Conservation (phyloP, 2,888 invertebrate species). For the Chaetogeoica ovagalla region DNA sequence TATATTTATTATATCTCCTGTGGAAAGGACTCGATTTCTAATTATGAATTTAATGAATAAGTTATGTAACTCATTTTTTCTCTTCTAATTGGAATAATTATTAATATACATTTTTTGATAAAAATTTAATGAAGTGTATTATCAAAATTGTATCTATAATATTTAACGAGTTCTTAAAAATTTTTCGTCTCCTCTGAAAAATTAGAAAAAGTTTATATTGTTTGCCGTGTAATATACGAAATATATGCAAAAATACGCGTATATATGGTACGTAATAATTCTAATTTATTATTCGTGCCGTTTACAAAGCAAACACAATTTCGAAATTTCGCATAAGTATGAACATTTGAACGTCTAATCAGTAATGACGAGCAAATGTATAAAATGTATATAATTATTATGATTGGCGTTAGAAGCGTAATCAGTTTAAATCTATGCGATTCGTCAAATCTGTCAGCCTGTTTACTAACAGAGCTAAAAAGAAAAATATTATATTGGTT, state of each 20-base stretch:
- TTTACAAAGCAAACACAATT: not conserved
- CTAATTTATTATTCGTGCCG: too few species aligned
- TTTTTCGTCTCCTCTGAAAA: too few species aligned
- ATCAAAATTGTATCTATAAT: too few species aligned
- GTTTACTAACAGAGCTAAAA: not conserved
- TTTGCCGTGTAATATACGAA: not conserved
- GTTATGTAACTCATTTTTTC: too few species aligned
- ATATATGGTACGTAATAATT: not conserved
- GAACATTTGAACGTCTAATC: not conserved
- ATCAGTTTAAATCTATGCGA: not conserved
- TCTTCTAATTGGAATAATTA: too few species aligned
- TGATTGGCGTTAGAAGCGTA: not conserved
- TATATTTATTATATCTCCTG: too few species aligned
- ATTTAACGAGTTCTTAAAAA: too few species aligned
- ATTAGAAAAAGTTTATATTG: not conserved
- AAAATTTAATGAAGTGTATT: too few species aligned
- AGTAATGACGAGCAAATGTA: not conserved
- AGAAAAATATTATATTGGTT: conserved; percentile 5
- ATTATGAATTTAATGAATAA: too few species aligned
- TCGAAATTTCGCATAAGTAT: not conserved
- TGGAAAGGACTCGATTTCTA: too few species aligned
- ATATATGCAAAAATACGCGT: too few species aligned
- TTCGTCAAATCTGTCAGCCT: not conserved
- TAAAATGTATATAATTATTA: not conserved
- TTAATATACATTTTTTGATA: too few species aligned